A percentile compares a stretch with the other conserved stretches of the same genome.
Conservation (phyloP, 1,140 invertebrate genomes). For the Ladona fulva region DNA sequence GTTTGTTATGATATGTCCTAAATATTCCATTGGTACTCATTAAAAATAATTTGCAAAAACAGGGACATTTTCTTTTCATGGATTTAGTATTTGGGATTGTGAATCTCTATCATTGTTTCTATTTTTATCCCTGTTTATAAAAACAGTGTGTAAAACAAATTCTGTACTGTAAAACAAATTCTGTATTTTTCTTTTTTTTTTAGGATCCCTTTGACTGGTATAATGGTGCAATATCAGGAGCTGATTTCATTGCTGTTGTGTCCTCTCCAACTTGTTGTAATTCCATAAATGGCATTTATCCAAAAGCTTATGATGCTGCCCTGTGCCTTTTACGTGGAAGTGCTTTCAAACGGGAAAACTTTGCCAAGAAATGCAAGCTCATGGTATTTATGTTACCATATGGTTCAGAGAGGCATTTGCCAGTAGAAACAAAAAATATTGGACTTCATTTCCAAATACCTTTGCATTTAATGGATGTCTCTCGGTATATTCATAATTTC, state of each 20-base stretch:
- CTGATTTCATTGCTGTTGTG: neutral
- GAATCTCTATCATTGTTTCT: too few species aligned
- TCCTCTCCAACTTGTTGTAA: neutral
- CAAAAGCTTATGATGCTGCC: neutral
- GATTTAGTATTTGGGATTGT: too few species aligned
- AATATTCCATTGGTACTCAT: too few species aligned
- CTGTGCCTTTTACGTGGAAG: neutral
- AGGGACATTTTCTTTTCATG: too few species aligned
- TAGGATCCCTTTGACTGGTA: neutral
- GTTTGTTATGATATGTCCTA: too few species aligned
- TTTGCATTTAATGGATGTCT: neutral
- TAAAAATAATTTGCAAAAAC: too few species aligned
- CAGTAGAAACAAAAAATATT: neutral
- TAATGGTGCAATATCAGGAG: neutral
- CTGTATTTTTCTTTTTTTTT: neutral
- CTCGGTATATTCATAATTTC: neutral
- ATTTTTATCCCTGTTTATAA: too few species aligned
- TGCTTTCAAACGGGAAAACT: neutral
- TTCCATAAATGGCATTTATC: neutral
- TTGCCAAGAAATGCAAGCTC: neutral
- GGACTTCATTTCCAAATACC: neutral
- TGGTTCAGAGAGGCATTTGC: neutral
- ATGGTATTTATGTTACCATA: neutral
- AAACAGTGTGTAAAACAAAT: too few species aligned
- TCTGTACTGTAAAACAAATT: too few species aligned